These are phyloP conservation scores for Limnodromus scolopaceus DNA, from an alignment of 2,797 vertebrate genomes.

Conservation along the genomic window DNA sequence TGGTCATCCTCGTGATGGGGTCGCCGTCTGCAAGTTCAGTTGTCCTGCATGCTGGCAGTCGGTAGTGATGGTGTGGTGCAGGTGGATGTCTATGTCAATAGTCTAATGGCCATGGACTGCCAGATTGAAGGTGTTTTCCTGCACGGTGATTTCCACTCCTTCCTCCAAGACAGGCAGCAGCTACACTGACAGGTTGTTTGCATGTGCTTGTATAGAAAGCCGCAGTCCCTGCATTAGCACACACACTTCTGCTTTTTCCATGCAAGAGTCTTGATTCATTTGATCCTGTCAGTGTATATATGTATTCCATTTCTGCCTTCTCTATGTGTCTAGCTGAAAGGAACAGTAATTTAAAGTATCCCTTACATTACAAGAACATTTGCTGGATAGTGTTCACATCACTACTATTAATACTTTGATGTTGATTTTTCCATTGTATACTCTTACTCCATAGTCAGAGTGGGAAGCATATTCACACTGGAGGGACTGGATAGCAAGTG, in stretches of 20 bases:
- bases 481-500: background rate
- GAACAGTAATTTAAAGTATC: background rate
- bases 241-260: rapidly evolving
- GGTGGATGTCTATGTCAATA: rapidly evolving
- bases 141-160: background rate
- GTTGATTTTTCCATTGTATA: background rate
- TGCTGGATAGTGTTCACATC: background rate
- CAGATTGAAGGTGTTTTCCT: background rate
- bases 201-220: rapidly evolving
- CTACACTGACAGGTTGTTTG: background rate
- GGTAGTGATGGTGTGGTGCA: rapidly evolving
- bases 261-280: background rate
- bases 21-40: background rate
- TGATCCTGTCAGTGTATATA: background rate
- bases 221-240: rapidly evolving
- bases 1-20: background rate
- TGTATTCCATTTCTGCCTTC: background rate
- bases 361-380: background rate
- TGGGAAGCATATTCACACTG: background rate
- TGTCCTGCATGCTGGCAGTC: rapidly evolving
- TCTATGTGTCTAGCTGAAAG: background rate
- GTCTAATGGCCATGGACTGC: background rate
- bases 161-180: background rate
- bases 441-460: background rate
- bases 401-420: background rate